Evolutionary conservation across 1,140 invertebrate genomes (phyloP), one percentile per base, ranked within the genome.

Genomic region (Drosophila subpulchrella): DNA sequence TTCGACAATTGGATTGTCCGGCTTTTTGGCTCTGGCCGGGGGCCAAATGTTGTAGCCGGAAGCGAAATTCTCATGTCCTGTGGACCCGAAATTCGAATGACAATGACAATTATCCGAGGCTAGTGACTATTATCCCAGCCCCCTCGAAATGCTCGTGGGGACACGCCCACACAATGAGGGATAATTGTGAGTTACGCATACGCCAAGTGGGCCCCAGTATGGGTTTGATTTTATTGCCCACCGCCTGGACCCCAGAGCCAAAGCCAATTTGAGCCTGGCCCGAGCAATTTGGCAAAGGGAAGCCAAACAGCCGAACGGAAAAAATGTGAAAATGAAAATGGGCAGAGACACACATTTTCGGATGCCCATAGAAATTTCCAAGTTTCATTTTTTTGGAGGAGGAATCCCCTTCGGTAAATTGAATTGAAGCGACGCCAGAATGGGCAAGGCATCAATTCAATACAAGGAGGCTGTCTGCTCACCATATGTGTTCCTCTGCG

Each of bases 141-240:
- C 44, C 27, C 42, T 24, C 13, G 41, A 2, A 27, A 48, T 30
- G 24, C 17, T 11, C 24, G 7, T 15, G 36, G 30, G 51, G 82
- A 53, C 65, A 85, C 83, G 56, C 82, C 82, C 82, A 88, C 79
- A 75, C 82, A 83, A 79, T 86, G 59, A 73, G 62, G 71, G 62
- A 88, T 88, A 83, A 88, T 88, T 86, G 82, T 88, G 75, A 85
- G 83, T 86, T 86, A 86, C 82, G 82, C 82, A 86, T 75, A 86
- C 78, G 83, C 75, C 83, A 76, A 76, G 73, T 88, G 78, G 8
- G 61, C 63, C 56, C 61, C 55, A 60, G 72, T 68, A 67, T 68
- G 70, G 65, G 70, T 76, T 78, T 86, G 75, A 88, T 78, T 86
- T 88, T 86, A 88, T 86, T 86, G 83, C 55, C 60, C 47, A 51